Evolutionary conservation across 2,888 invertebrate species (phyloP).

Genomic region (Aplocera efformata): DNA sequence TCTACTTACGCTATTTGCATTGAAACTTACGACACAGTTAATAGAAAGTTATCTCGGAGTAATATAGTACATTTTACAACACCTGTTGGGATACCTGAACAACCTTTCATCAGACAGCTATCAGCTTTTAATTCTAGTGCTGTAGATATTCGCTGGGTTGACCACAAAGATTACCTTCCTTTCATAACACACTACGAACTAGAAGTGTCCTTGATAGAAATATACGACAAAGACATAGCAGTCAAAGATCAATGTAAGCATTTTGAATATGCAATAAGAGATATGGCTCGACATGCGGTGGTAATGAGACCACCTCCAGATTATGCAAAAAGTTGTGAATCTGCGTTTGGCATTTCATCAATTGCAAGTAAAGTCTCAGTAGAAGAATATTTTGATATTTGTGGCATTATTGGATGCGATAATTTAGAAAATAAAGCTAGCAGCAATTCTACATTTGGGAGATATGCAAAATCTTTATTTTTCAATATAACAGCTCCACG

Average conservation of each 20-base stretch:
- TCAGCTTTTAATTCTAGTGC: conserved; percentile 48
- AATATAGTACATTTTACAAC: conserved; percentile 58
- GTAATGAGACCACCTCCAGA: conserved; percentile 58
- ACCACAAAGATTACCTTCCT: conserved; percentile 55
- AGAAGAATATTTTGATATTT: conserved; percentile 62
- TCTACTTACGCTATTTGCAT: conserved; percentile 64
- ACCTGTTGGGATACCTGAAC: conserved; percentile 58
- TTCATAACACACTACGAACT: conserved; percentile 59
- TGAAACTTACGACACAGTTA: conserved; percentile 51
- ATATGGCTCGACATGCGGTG: conserved; percentile 53
- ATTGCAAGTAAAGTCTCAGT: conserved; percentile 51
- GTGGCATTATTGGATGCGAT: conserved; percentile 47
- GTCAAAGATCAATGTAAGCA: conserved; percentile 51
- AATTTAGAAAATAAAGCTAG: conserved; percentile 37
- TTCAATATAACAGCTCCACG: conserved; percentile 44
- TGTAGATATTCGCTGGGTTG: conserved; percentile 59
- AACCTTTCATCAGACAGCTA: conserved; percentile 62
- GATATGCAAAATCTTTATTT: conserved; percentile 45
- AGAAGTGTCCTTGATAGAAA: conserved; percentile 56
- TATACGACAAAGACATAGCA: conserved; percentile 37
- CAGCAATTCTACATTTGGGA: conserved; percentile 44
- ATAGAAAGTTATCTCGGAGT: conserved; percentile 49
- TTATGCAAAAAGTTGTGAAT: conserved; percentile 59
- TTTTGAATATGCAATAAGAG: conserved; percentile 39
- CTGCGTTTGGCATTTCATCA: conserved; percentile 58